Evolutionary conservation across 2,888 invertebrate genomes (phyloP).

Genomic region (Agrochola lychnidis): DNA sequence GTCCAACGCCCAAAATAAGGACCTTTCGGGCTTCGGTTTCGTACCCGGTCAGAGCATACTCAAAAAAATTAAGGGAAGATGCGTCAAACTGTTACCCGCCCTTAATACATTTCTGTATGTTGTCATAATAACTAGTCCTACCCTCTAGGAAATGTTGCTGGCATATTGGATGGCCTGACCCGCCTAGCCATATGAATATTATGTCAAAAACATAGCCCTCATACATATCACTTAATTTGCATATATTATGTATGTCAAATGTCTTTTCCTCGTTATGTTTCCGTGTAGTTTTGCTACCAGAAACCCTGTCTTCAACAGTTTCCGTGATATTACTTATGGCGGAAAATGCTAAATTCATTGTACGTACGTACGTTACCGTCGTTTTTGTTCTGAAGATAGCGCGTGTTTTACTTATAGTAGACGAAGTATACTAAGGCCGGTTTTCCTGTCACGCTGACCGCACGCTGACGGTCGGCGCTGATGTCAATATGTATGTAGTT

Average conservation of each 20-base stretch:
- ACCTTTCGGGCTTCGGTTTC: background rate
- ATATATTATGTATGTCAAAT: slow-evolving; percentile 17
- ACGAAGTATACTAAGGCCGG: background rate
- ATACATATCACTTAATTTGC: slow-evolving; percentile 36
- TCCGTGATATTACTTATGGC: background rate
- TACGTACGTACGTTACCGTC: background rate
- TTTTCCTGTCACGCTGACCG: too few relatives aligned
- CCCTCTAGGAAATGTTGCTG: slow-evolving; percentile 35
- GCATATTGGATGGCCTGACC: slow-evolving; percentile 44
- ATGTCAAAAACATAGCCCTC: slow-evolving; percentile 16
- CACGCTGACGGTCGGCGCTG: too few relatives aligned
- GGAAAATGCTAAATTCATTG: background rate
- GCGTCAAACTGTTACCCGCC: background rate
- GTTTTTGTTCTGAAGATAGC: background rate
- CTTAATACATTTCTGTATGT: slow-evolving; percentile 17
- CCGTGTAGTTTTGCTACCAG: background rate
- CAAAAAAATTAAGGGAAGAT: background rate
- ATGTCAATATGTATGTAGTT: too few relatives aligned
- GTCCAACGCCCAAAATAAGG: too few relatives aligned
- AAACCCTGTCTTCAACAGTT: background rate
- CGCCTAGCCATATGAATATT: slow-evolving; percentile 24
- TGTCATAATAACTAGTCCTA: slow-evolving; percentile 3
- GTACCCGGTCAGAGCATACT: background rate
- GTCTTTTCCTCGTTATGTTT: slow-evolving; percentile 9
- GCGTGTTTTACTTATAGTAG: background rate